Evolutionary conservation across 1,140 invertebrate genomes (phyloP).

Genomic region (Calosoma granatense): DNA sequence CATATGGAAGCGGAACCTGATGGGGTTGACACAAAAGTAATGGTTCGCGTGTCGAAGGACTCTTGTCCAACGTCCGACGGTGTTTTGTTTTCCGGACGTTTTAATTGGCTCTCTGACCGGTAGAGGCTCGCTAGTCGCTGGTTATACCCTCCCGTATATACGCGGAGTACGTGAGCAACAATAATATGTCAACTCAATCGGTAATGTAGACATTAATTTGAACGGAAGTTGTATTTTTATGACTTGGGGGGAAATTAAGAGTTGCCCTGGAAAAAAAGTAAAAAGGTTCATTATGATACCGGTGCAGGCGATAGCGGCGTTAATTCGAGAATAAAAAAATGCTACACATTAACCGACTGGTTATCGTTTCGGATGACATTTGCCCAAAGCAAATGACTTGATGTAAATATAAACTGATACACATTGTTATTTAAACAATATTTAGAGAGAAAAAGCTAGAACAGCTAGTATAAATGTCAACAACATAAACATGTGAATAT

Average conservation of each 20-base stretch:
- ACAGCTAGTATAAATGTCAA: no score
- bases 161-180: background rate
- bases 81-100: background rate
- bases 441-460: no score
- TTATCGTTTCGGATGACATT: no score
- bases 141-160: background rate
- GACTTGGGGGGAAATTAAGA: background rate
- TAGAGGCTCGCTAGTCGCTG: background rate
- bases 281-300: background rate
- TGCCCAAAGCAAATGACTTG: no score
- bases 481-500: no score
- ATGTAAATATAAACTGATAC: no score
- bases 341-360: background rate
- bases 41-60: background rate
- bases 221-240: background rate
- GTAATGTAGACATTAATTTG: background rate
- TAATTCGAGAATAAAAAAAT: background rate
- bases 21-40: background rate
- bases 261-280: background rate
- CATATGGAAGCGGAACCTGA: background rate
- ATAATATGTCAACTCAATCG: background rate
- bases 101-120: background rate
- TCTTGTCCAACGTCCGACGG: no score
- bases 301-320: background rate
- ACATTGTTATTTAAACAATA: no score